A percentile compares a stretch with the other conserved stretches of the same genome.
Evolutionary conservation across 2,797 vertebrate genomes (phyloP).

Genomic region (Melanotaenia parkinsoni): DNA sequence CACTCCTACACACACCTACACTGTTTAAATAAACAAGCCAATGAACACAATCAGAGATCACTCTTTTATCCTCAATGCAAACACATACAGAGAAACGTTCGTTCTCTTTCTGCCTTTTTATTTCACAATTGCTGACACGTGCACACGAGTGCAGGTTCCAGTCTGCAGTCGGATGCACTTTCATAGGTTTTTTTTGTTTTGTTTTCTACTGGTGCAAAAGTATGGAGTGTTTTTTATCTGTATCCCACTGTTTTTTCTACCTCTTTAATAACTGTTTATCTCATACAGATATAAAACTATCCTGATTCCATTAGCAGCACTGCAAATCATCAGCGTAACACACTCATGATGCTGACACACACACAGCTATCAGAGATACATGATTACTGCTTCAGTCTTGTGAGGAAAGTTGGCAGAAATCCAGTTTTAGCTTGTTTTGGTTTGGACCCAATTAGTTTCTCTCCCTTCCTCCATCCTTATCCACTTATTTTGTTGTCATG

Average conservation of each 20-base stretch:
- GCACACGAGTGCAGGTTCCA: slow-evolving; percentile 3
- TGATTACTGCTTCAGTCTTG: slow-evolving; percentile 47
- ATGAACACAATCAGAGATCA: slow-evolving; percentile 8
- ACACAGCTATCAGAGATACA: slow-evolving; percentile 31
- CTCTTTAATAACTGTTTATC: slow-evolving; percentile 24
- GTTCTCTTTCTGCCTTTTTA: background rate
- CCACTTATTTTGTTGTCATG: slow-evolving; percentile 29
- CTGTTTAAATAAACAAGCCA: slow-evolving; percentile 28
- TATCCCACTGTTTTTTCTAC: slow-evolving; percentile 15
- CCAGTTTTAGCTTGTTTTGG: slow-evolving; percentile 61
- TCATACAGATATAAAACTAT: slow-evolving; percentile 8
- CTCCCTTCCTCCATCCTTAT: slow-evolving; percentile 24
- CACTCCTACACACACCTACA: slow-evolving; percentile 12
- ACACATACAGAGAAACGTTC: slow-evolving; percentile 3
- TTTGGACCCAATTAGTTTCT: slow-evolving; percentile 60
- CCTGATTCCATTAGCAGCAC: slow-evolving; percentile 33
- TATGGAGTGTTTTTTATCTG: slow-evolving; percentile 1
- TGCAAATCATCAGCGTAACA: slow-evolving; percentile 6
- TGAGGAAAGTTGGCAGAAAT: slow-evolving; percentile 47
- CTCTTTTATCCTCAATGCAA: slow-evolving; percentile 17
- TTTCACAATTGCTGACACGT: background rate
- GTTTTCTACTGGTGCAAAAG: background rate
- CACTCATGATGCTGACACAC: slow-evolving; percentile 13
- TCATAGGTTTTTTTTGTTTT: background rate
- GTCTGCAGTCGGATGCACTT: slow-evolving; percentile 3